A percentile compares a stretch with the other conserved stretches of the same genome.
These are phyloP conservation scores for Trididemnum miniatum DNA, from an alignment of 23 tunicate genomes.

Conservation along the genomic window DNA sequence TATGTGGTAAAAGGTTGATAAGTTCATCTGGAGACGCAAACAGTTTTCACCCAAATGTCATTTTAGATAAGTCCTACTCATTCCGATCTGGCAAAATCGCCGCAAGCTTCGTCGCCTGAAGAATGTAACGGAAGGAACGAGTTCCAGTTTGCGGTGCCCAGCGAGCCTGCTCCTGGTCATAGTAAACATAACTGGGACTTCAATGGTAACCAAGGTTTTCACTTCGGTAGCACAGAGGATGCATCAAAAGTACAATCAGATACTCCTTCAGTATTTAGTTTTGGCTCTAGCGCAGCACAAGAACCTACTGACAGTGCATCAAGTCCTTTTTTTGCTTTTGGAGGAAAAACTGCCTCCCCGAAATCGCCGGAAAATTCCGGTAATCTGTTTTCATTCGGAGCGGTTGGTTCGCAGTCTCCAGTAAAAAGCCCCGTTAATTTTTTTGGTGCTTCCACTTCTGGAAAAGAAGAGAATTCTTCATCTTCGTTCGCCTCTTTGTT, in stretches of 20 bases:
- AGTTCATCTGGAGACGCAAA: too few species aligned
- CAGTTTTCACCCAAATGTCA: too few species aligned
- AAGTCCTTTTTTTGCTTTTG: background rate
- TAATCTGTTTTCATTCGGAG: background rate
- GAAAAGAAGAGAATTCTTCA: background rate
- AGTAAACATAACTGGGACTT: background rate
- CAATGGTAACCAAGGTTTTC: background rate
- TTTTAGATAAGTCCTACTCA: too few species aligned
- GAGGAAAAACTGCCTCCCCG: background rate
- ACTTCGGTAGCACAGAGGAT: background rate
- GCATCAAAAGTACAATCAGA: background rate
- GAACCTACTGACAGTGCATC: background rate
- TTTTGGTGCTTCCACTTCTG: background rate
- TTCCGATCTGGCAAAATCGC: too few species aligned
- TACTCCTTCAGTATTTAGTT: background rate
- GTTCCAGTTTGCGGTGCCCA: constrained; percentile 29
- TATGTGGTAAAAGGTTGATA: too few species aligned
- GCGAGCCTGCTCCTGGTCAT: constrained; percentile 14
- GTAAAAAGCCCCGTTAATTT: background rate
- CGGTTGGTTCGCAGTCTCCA: background rate
- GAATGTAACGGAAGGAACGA: too few species aligned
- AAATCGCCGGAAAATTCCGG: background rate
- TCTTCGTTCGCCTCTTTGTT: constrained; percentile 21
- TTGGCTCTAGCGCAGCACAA: background rate
- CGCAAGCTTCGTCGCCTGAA: too few species aligned